Evolutionary conservation across 1,140 invertebrate genomes (phyloP), one percentile per base, ranked within the genome.

Genomic region (Sweltsa coloradensis): DNA sequence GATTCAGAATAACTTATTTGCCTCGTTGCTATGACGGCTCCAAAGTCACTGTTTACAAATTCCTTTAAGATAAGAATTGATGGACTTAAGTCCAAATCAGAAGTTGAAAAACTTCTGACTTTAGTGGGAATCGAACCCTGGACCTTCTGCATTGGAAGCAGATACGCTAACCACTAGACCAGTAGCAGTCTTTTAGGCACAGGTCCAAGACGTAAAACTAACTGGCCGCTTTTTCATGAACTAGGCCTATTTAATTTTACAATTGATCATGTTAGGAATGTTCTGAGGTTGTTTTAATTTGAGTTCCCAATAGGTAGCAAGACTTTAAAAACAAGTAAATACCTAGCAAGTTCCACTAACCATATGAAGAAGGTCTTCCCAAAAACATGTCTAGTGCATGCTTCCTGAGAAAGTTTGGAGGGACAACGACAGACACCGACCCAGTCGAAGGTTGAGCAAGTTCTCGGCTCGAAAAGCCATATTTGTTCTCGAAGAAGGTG

Each of bases 401-500:
- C 25, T 16, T 36, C 19, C 34, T 34, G 44, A 22, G 4, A 21
- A 14, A 36, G 13, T 37, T 24, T 1, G 16, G 2, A 36, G 31
- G 19, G 22, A 34, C 13, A 11, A 0, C 19, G 34, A 46, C 5
- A 18, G 5, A 1, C 9, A 9, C 9, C 9, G n/a, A 26, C 22
- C n/a, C 22, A 27, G 6, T 22, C 23, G 3, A 22, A 5, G 21
- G 18, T 1, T 36, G 9, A n/a, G 13, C 25, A 2, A 7, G 23
- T 3, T 0, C 55, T 11, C 19, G 37, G 41, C 39, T 59, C 45
- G 3, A 55, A 49, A 63, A 59, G 9, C 63, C 61, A 52, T 60
- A 52, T 53, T n/a, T 64, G 48, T 65, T 64, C 51, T 65, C 62
- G 47, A 59, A 59, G 51, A 65, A 66, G 23, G 44, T 59, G 14